Evolutionary conservation across 2,797 vertebrate genomes (phyloP), one percentile per base, ranked within the genome.

Genomic region (Diplodus sargus): DNA sequence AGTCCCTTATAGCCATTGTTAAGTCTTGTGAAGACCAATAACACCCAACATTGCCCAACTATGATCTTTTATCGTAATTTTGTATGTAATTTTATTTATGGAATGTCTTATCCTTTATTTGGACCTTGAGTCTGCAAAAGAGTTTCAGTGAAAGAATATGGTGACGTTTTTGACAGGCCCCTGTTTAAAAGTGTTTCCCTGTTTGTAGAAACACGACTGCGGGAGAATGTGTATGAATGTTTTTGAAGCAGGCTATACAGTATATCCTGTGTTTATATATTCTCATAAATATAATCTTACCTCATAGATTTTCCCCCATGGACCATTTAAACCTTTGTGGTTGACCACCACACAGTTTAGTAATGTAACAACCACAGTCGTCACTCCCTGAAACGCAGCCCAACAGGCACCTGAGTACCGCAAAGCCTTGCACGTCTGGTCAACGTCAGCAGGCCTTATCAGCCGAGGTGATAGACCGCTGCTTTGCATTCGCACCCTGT

Each of bases 401-500:
- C 18, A 22, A 51, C 61, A 30, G 71, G 74, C 53, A 25, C 74
- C 61, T 82, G 58, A 75, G 71, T 51, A 25, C 18, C 28, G 28
- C 47, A 8, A 0, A 15, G 58, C 61, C 49, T 28, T 43, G 22
- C 20, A 43, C 28, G 23, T 69, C n/a, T 75, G 69, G 4, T 63
- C 0, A 10, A 58, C 1, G 22, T 84, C 68, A 76, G 59, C 78
- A 28, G 71, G 7, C 17, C 59, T 73, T 64, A 75, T 81, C 83
- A 54, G 51, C 63, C 1, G 0, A 15, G 25, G 9, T 76, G 68
- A 81, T 51, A 39, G 16, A 54, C 69, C 4, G 16, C 75, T 71
- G 79, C 79, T 89, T 89, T 90, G 85, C 85, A 88, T 87, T 61
- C 57, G 48, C 17, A 53, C 53, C 30, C 43, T 70, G 65, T 53